A percentile compares a stretch with the other conserved stretches of the same genome.
Conservation (phyloP, 2,113 vertebrate genomes). For the Bolborhynchus lineola region DNA sequence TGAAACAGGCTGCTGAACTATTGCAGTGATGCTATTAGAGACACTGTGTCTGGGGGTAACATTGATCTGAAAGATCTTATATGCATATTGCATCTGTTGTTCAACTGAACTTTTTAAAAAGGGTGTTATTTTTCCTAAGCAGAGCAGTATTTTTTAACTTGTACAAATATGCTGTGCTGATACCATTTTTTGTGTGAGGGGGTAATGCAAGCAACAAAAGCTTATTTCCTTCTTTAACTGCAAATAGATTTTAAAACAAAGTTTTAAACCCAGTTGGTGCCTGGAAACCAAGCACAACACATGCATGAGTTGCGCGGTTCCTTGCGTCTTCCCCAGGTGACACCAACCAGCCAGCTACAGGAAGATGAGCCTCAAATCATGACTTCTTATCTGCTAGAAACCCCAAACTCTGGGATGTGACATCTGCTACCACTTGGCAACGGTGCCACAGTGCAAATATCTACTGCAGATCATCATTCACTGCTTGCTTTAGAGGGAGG, state of each 20-base stretch:
- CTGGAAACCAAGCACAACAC: not conserved
- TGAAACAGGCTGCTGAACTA: not conserved
- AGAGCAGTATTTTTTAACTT: not conserved
- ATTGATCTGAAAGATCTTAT: conserved; percentile 13
- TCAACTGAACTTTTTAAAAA: not conserved
- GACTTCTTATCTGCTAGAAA: not conserved
- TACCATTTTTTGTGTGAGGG: not conserved
- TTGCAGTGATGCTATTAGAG: not conserved
- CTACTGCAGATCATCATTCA: not conserved
- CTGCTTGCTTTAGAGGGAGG: not conserved
- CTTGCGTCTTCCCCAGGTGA: not conserved
- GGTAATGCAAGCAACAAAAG: not conserved
- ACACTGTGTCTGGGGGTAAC: not conserved
- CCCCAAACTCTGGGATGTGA: not conserved
- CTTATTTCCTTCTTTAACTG: not conserved
- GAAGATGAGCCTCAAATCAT: not conserved
- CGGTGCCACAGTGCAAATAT: not conserved
- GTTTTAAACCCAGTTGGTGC: not conserved
- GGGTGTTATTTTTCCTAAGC: not conserved
- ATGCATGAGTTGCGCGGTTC: not conserved
- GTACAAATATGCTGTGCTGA: not conserved
- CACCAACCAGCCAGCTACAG: not conserved
- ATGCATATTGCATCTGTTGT: not conserved
- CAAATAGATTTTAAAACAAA: not conserved
- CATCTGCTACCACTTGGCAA: not conserved